Conservation (phyloP, 2,113 vertebrate species). For the Dicaeum eximium region DNA sequence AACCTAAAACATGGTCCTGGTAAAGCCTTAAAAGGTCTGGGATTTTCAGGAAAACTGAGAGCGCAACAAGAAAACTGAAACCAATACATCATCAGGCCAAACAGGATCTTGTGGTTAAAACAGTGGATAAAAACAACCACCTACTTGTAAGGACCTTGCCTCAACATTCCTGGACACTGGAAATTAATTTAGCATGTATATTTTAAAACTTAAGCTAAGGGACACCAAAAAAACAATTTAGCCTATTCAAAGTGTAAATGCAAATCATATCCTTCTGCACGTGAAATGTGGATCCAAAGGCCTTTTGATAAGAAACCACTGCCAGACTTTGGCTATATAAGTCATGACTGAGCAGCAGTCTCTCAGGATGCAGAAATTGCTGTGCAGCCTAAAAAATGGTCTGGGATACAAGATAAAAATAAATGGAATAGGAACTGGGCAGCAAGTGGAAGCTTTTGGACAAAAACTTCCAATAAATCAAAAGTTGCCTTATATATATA, state of each 20-base stretch:
- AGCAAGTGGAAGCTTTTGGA: neutral
- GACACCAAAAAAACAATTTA: neutral
- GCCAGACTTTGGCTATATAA: neutral
- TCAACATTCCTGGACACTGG: neutral
- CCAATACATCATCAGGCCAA: neutral
- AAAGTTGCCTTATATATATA: neutral
- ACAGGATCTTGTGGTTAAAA: neutral
- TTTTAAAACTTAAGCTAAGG: neutral
- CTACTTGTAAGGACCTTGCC: neutral
- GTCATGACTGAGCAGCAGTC: neutral
- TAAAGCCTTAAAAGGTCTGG: neutral
- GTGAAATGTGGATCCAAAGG: neutral
- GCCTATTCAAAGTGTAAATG: neutral
- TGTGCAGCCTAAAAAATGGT: neutral
- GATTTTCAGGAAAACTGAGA: neutral
- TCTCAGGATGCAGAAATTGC: neutral
- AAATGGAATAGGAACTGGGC: neutral
- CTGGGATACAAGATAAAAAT: neutral
- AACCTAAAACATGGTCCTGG: neutral
- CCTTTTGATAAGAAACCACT: neutral
- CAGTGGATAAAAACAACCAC: neutral
- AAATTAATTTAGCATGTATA: neutral
- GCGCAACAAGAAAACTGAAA: neutral
- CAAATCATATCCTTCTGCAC: neutral
- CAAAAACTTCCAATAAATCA: neutral